Conservation (phyloP, 2,888 invertebrate genomes). For the Zele albiditarsus region DNA sequence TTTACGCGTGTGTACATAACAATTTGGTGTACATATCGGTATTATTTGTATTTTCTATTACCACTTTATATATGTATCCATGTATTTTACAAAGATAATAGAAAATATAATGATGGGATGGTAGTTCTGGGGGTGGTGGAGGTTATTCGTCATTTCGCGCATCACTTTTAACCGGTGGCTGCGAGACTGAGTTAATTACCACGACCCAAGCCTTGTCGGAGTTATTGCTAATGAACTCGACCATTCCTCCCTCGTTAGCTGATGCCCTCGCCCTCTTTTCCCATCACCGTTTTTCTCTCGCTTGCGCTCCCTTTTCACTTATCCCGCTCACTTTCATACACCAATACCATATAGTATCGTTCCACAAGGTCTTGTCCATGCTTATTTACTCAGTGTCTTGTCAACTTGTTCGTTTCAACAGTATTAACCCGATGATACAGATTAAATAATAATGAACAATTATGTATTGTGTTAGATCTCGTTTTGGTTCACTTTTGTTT, state of each 20-base stretch:
- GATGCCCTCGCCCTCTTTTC: slow-evolving; percentile 34
- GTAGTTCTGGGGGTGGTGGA: not conserved
- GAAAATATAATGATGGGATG: slow-evolving; percentile 17
- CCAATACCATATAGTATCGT: slow-evolving; percentile 15
- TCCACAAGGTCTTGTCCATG: not conserved
- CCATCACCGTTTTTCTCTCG: slow-evolving; percentile 28
- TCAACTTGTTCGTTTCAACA: slow-evolving; percentile 37
- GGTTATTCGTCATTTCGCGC: slow-evolving; percentile 56
- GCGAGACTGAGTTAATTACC: slow-evolving; percentile 59
- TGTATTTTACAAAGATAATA: not conserved
- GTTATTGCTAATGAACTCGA: slow-evolving; percentile 60
- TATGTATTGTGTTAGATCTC: not conserved
- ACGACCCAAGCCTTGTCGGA: slow-evolving; percentile 52
- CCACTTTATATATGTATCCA: not conserved
- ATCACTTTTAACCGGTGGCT: slow-evolving; percentile 33
- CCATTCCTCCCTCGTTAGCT: slow-evolving; percentile 50
- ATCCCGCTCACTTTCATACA: slow-evolving; percentile 20
- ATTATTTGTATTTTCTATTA: slow-evolving; percentile 32
- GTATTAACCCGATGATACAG: slow-evolving; percentile 8
- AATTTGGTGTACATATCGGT: not conserved
- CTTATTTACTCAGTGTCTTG: slow-evolving; percentile 1
- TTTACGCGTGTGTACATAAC: slow-evolving; percentile 57
- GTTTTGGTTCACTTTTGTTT: too few species aligned
- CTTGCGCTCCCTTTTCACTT: slow-evolving; percentile 14
- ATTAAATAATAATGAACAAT: slow-evolving; percentile 48